These are phyloP conservation scores for Chironomus tentans DNA, from an alignment of 2,888 invertebrate species.

Conservation along the genomic window DNA sequence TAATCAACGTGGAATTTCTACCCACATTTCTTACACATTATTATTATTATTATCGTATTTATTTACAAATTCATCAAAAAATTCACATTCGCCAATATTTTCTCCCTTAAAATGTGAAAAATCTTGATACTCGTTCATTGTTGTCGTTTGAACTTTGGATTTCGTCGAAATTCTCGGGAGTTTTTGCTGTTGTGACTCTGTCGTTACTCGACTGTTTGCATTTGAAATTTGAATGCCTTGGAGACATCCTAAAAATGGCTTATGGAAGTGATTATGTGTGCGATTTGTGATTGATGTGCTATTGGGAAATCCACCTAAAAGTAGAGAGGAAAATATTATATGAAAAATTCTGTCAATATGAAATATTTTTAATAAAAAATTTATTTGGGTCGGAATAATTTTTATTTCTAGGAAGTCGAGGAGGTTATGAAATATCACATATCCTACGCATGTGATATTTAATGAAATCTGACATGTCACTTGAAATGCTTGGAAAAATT, in stretches of 20 bases:
- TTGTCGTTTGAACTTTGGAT: slow-evolving; percentile 33
- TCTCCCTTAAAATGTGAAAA: slow-evolving; percentile 50
- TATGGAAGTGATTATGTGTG: slow-evolving; percentile 45
- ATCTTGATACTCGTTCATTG: slow-evolving; percentile 40
- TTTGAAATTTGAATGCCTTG: slow-evolving; percentile 47
- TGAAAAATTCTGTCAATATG: neutral
- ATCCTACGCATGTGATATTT: no score
- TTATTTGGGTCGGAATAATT: no score
- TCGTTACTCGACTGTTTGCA: slow-evolving; percentile 38
- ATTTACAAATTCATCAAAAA: slow-evolving; percentile 42
- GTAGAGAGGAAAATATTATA: slow-evolving; percentile 15
- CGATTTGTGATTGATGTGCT: slow-evolving; percentile 41
- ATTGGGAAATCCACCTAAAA: slow-evolving; percentile 48
- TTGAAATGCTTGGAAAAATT: no score
- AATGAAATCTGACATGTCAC: no score
- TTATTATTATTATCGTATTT: neutral
- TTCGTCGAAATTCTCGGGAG: neutral
- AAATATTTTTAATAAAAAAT: no score
- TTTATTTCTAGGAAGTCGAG: no score
- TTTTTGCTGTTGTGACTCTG: slow-evolving; percentile 28
- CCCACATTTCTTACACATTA: neutral
- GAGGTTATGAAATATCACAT: no score
- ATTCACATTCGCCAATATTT: slow-evolving; percentile 50
- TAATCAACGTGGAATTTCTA: neutral
- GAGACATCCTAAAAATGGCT: slow-evolving; percentile 52